phyloP scores from a whole-genome alignment of 2,888 invertebrate genomes.

The Drosophila affinis region DNA sequence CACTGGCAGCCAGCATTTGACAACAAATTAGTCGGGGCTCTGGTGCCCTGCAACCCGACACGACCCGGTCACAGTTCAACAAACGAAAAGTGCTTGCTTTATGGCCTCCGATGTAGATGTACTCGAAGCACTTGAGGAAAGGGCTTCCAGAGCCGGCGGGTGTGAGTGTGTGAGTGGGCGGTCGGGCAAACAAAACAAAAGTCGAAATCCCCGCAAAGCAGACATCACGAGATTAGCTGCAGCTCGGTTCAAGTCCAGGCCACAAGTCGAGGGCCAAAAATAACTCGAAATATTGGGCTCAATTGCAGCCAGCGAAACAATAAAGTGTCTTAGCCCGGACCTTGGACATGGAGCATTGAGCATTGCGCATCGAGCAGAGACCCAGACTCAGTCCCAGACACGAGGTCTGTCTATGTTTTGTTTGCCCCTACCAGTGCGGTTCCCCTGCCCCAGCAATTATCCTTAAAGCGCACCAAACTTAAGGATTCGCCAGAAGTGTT shows the following conservation, averaged over 20 bases:
- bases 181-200: slow-evolving; percentile 49
- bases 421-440: slow-evolving; percentile 27
- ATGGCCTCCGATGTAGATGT: slow-evolving; percentile 61
- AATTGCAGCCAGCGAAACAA: slow-evolving; percentile 67
- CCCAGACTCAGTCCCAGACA: slow-evolving; percentile 7
- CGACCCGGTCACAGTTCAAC: slow-evolving; percentile 68
- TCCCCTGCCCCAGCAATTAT: slow-evolving; percentile 27
- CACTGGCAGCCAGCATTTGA: slow-evolving; percentile 47
- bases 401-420: slow-evolving; percentile 44
- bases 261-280: slow-evolving; percentile 66
- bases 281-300: slow-evolving; percentile 59
- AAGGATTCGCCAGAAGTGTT: slow-evolving; percentile 32
- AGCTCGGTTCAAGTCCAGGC: slow-evolving; percentile 41
- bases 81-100: slow-evolving; percentile 77
- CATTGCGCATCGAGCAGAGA: not conserved
- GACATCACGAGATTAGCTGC: slow-evolving; percentile 75
- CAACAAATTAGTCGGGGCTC: slow-evolving; percentile 64
- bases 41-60: slow-evolving; percentile 5
- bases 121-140: slow-evolving; percentile 46
- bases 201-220: slow-evolving; percentile 50
- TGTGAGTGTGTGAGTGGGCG: too few relatives aligned
- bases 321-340: slow-evolving; percentile 68
- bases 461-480: slow-evolving; percentile 34
- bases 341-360: slow-evolving; percentile 61
- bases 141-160: not conserved